phyloP scores from a whole-genome alignment of 2,888 invertebrate genomes.

The Nudaria mundana region DNA sequence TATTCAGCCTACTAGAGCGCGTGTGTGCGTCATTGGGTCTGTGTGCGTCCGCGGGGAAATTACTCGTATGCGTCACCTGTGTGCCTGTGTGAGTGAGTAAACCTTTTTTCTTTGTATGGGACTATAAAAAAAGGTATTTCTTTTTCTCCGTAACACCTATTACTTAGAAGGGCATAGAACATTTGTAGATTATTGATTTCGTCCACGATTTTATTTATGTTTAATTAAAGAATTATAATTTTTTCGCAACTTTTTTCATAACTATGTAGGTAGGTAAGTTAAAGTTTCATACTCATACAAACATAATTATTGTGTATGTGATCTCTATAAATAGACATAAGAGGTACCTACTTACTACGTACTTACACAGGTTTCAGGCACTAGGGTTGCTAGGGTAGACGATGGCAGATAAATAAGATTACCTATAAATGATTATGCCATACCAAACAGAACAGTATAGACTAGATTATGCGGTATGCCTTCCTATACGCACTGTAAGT shows the following conservation, averaged over 20 bases:
- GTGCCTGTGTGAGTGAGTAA: slow-evolving; percentile 60
- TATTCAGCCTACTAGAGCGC: slow-evolving; percentile 58
- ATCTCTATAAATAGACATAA: too few species aligned
- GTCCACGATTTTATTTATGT: slow-evolving; percentile 26
- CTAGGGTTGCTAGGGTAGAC: too few species aligned
- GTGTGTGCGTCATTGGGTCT: slow-evolving; percentile 45
- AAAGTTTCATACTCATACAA: too few species aligned
- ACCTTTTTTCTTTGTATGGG: slow-evolving; percentile 68
- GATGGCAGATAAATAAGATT: too few species aligned
- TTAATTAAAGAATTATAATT: slow-evolving; percentile 14
- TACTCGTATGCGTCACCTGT: slow-evolving; percentile 49
- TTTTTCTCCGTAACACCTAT: slow-evolving; percentile 54
- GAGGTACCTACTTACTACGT: too few species aligned
- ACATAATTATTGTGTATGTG: too few species aligned
- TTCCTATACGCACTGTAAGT: too few species aligned
- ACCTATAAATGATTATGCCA: too few species aligned
- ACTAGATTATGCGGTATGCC: too few species aligned
- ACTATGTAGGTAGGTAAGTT: slow-evolving; percentile 1
- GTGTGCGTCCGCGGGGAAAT: slow-evolving; percentile 49
- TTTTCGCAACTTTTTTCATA: slow-evolving; percentile 19
- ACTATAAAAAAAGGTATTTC: slow-evolving; percentile 70
- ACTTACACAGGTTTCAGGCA: too few species aligned
- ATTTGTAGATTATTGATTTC: slow-evolving; percentile 34
- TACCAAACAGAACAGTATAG: too few species aligned
- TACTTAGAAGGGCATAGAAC: slow-evolving; percentile 45